Base-by-base conservation (phyloP, 2,888 invertebrate genomes). In the Cinara cedri region DNA sequence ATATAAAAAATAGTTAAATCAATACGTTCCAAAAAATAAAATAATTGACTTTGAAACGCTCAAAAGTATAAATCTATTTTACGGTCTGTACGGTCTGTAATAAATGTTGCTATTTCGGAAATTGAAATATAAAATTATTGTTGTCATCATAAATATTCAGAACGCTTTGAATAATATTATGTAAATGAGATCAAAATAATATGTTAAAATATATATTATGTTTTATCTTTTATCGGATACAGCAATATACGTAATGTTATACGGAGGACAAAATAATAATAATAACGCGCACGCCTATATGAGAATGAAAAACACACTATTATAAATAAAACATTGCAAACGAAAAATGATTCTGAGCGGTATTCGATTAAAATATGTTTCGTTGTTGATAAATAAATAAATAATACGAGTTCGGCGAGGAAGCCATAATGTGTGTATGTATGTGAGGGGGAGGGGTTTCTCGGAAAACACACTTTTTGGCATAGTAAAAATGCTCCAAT, bases 141-240 rank as follows among this genome's bases (percentile, higher is more conserved):
- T 60, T 26, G 24, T 72, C 24, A 60, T 72, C 24, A 46, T 72
- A 72, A 72, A 72, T 72, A 72, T 60, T 60, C 46, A 46, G 46
- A 57, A 46, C 46, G 57, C 13, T 72, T 72, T 60, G n/a, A 46
- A 46, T 72, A 60, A 70, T 34, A 34, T 54, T 54, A 72, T 72
- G 46, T 19, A 72, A 72, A 72, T 60, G 60, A 72, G 46, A 72
- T 72, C 60, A 26, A 60, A 72, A 72, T 72, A 60, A n/a, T 34
- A 34, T 34, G 34, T 60, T 26, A 42, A 70, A 55, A 72, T 72
- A 60, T 26, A 72, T 34, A 34, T 34, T 4, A 34, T 34, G 6
- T 4, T 4, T 34, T 34, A 34, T n/a, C 13, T 57, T 54, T 72
- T 60, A 26, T 13, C 57, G 16, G n/a, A 57, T 42, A 54, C 19